Conservation (phyloP, 1,140 invertebrate species). For the Micrasema longulum region DNA sequence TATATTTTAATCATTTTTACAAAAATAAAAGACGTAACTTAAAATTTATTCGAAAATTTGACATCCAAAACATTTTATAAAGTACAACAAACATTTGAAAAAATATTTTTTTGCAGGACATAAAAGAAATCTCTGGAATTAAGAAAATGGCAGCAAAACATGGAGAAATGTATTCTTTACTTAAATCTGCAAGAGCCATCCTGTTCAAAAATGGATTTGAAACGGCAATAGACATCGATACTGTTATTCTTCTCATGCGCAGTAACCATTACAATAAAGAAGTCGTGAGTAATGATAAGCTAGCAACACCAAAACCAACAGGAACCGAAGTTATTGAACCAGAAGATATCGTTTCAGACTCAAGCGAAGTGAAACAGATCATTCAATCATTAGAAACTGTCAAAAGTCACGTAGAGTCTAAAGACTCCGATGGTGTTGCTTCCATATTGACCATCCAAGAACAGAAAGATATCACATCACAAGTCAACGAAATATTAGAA, state of each 20-base stretch:
- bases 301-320: conserved; percentile 41
- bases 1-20: too few species aligned
- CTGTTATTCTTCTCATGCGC: conserved; percentile 62
- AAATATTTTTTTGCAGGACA: conserved; percentile 62
- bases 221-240: conserved; percentile 61
- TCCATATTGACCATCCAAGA: conserved; percentile 52
- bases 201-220: conserved; percentile 61
- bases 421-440: conserved; percentile 42
- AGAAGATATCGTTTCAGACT: conserved; percentile 50
- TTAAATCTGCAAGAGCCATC: conserved; percentile 60
- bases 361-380: conserved; percentile 48
- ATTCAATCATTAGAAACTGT: conserved; percentile 51
- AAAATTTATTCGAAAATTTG: too few species aligned
- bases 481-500: conserved; percentile 48
- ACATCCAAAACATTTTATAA: too few species aligned
- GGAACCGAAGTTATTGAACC: conserved; percentile 46
- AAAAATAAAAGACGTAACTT: too few species aligned
- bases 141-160: conserved; percentile 61
- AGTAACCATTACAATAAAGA: conserved; percentile 57
- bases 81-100: too few species aligned
- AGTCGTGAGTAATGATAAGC: conserved; percentile 46
- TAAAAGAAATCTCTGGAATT: conserved; percentile 60
- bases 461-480: conserved; percentile 48
- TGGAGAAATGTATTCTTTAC: conserved; percentile 62
- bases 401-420: conserved; percentile 49